phyloP scores from a whole-genome alignment of 1,140 invertebrate genomes.

The Lethrus apterus region DNA sequence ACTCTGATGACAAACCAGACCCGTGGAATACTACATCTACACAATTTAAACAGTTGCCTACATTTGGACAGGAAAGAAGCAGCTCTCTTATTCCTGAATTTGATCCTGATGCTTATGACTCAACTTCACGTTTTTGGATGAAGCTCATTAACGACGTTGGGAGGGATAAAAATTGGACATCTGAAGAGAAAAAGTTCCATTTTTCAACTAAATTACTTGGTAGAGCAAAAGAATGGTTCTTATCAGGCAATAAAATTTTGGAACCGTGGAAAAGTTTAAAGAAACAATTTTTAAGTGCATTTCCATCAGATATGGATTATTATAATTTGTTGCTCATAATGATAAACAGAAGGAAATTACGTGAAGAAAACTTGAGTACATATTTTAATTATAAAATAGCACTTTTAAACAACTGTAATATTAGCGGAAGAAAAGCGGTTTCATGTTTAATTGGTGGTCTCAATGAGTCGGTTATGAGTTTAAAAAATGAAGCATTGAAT shows the following conservation, averaged over 20 bases:
- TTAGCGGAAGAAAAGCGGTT: constrained; percentile 13
- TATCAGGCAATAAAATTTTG: constrained; percentile 8
- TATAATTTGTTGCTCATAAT: constrained; percentile 5
- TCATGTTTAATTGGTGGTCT: constrained; percentile 18
- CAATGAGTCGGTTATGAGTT: not conserved
- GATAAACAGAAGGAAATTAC: constrained; percentile 12
- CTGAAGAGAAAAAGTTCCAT: constrained; percentile 14
- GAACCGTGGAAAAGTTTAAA: constrained; percentile 9
- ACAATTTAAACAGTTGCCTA: not conserved
- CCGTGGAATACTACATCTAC: constrained; percentile 1
- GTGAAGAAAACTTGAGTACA: constrained; percentile 11
- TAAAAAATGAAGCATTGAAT: constrained; percentile 5
- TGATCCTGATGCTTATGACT: constrained; percentile 7
- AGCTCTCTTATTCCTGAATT: constrained; percentile 15
- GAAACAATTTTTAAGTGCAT: constrained; percentile 7
- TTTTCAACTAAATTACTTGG: constrained; percentile 15
- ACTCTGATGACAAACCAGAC: constrained; percentile 10
- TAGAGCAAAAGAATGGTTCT: constrained; percentile 16
- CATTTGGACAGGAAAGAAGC: constrained; percentile 12
- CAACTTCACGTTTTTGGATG: constrained; percentile 7
- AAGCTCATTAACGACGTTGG: constrained; percentile 8
- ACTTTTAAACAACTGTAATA: constrained; percentile 15
- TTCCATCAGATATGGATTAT: constrained; percentile 18
- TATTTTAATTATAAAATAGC: constrained; percentile 19
- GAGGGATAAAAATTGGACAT: constrained; percentile 4